phyloP scores from a whole-genome alignment of 2,888 invertebrate species.

The Helobdella robusta region DNA sequence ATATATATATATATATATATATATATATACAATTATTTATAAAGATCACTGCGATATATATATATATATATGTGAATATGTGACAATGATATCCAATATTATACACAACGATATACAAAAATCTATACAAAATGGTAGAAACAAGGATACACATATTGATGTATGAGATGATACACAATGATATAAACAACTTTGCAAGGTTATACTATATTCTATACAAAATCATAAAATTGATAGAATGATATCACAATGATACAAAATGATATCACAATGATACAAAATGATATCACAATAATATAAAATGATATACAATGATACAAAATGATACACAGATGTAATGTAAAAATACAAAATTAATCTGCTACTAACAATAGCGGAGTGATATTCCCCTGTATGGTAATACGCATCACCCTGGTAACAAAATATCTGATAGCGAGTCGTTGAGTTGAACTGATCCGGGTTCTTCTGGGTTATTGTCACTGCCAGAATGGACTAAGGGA shows the following conservation, averaged over 20 bases:
- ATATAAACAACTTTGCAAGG: too few relatives aligned
- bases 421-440: conserved; percentile 61
- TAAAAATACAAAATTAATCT: too few relatives aligned
- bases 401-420: conserved; percentile 64
- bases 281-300: background rate
- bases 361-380: conserved; percentile 58
- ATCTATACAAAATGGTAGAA: too few relatives aligned
- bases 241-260: background rate
- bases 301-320: background rate
- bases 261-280: background rate
- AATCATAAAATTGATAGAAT: background rate
- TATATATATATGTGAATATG: too few relatives aligned
- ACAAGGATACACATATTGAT: too few relatives aligned
- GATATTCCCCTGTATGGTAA: conserved; percentile 59
- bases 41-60: too few relatives aligned
- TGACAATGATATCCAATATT: too few relatives aligned
- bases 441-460: conserved; percentile 56
- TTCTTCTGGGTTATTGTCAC: conserved; percentile 61
- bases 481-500: conserved; percentile 57
- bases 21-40: too few relatives aligned
- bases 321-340: too few relatives aligned
- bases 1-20: too few relatives aligned
- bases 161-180: too few relatives aligned
- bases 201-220: background rate
- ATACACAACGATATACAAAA: too few relatives aligned